Percentiles rank a stretch among this genome's conserved stretches.
These are phyloP conservation scores for Serilophus lunatus DNA, from an alignment of 2,113 vertebrate species.

Conservation along the genomic window DNA sequence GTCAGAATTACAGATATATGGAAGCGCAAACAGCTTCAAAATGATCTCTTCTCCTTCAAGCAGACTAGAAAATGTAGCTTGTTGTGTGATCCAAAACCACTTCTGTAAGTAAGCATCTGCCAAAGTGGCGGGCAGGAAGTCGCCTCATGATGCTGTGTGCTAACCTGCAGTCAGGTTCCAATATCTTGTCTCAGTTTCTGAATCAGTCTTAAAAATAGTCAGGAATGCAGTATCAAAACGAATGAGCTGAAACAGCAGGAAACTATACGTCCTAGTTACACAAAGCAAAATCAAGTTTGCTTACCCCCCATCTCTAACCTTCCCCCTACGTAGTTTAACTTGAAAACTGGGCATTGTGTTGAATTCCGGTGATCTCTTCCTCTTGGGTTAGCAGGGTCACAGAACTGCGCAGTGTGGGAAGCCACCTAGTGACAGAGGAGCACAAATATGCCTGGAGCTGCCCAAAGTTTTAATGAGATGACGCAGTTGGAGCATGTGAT, in stretches of 20 bases:
- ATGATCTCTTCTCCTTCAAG: background rate
- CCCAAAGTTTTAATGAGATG: conserved; percentile 15
- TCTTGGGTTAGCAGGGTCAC: background rate
- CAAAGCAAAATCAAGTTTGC: background rate
- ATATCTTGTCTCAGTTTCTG: background rate
- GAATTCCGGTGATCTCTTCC: background rate
- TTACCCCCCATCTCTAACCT: background rate
- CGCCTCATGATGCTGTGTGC: rapidly evolving
- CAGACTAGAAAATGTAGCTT: background rate
- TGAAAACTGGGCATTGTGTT: background rate
- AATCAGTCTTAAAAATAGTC: background rate
- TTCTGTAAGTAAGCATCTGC: background rate
- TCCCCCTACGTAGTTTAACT: background rate
- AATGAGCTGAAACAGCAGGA: background rate
- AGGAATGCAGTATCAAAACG: background rate
- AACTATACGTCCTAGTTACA: background rate
- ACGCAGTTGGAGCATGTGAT: conserved; percentile 47
- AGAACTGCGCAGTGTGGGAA: conserved; percentile 23
- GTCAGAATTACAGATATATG: background rate
- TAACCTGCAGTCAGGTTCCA: background rate
- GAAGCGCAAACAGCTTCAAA: background rate
- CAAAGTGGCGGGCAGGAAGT: background rate
- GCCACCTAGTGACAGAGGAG: conserved; percentile 38
- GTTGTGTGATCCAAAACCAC: background rate
- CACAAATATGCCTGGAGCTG: conserved; percentile 31